These are phyloP conservation scores for Numenius arquata DNA, from an alignment of 2,113 vertebrate genomes.

Conservation along the genomic window DNA sequence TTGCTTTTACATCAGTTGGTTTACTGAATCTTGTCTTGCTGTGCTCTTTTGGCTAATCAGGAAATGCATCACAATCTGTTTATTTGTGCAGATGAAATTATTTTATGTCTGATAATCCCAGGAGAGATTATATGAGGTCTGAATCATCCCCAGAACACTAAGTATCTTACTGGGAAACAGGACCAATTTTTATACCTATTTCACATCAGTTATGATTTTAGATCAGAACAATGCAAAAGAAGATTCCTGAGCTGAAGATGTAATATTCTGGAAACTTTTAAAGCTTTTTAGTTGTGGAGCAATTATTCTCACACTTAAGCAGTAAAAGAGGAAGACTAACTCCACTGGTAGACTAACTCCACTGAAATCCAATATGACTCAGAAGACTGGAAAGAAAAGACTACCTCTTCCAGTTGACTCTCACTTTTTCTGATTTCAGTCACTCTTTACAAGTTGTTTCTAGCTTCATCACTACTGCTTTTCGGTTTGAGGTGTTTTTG, in stretches of 20 bases:
- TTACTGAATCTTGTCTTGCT: background rate
- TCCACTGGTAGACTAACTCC: background rate
- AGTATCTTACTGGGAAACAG: background rate
- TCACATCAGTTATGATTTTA: background rate
- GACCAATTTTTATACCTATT: background rate
- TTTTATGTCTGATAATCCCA: background rate
- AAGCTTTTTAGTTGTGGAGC: background rate
- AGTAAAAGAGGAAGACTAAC: background rate
- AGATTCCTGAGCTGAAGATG: background rate
- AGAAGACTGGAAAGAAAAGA: background rate
- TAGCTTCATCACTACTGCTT: background rate
- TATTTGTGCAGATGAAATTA: slow-evolving; percentile 9
- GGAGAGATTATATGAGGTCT: background rate
- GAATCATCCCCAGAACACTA: background rate
- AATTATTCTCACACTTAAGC: background rate
- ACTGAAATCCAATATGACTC: background rate
- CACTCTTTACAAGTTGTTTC: background rate
- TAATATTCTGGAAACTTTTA: background rate
- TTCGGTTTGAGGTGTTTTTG: too few species aligned
- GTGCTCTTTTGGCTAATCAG: background rate
- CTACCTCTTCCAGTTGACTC: background rate
- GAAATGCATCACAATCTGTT: background rate
- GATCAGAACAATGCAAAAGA: background rate
- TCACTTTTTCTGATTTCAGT: background rate
- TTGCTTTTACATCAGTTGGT: background rate